Base-by-base conservation (phyloP, 2,797 vertebrate species). In the Limnodromus scolopaceus region DNA sequence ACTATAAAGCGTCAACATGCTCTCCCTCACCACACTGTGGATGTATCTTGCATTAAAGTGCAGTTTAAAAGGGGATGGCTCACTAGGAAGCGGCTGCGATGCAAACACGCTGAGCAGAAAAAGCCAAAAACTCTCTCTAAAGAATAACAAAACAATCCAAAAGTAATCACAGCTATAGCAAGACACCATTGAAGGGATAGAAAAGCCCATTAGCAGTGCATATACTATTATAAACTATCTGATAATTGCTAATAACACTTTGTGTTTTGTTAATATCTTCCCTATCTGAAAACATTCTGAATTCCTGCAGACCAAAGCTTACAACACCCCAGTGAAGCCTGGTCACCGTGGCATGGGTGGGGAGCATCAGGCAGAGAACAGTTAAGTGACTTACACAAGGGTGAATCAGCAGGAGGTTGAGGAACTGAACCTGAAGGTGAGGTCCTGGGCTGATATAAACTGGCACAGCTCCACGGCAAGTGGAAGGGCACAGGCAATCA, bases 361-460 rank as follows among this genome's bases (percentile, higher is more conserved):
- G 76, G 83, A 84, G 64, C 58, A 69, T 22, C 81, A 57, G 92
- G 76, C 80, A 19, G 46, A 24, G 58, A 68, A 77, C 88, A 89
- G 77, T 83, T 80, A 58, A 55, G 91, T 25, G 81, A 65, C 89
- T 92, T 87, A 77, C 82, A 46, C 68, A 71, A 68, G 89, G 91
- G 91, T 96, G 95, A 95, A 49, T 96, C 96, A 94, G 91, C 87
- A 90, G 87, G 34, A 77, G 66, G 51, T 32, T 81, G 36, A 84
- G 92, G 85, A 92, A 38, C 79, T 60, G 91, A 88, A 92, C 28
- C 72, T 39, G 34, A 55, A 70, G 82, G 87, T 69, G 18, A 36
- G 66, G 34, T 51, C 76, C 85, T 49, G 58, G 27, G 69, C 89
- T 90, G 87, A 15, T 57, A 39, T 2, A 17, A 22, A 28, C 76